These are phyloP conservation scores for Limnodromus scolopaceus DNA, from an alignment of 2,797 vertebrate genomes.

Conservation along the genomic window DNA sequence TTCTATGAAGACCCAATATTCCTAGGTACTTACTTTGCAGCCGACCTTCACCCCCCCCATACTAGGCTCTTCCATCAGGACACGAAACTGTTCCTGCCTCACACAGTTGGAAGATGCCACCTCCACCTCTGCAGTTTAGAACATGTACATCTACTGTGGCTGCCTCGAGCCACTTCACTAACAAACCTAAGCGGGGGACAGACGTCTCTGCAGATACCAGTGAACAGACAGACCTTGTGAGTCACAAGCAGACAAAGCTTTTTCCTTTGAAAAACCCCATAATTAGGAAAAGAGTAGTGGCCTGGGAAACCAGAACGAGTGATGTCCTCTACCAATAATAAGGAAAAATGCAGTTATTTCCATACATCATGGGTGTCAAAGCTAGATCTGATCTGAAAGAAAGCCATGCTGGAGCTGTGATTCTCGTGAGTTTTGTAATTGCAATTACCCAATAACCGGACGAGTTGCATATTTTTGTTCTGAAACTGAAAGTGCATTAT, in stretches of 20 bases:
- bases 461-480: neutral
- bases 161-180: neutral
- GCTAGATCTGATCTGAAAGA: neutral
- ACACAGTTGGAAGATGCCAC: accelerated
- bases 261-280: neutral
- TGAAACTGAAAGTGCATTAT: neutral
- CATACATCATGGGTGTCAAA: neutral
- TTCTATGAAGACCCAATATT: neutral
- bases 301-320: neutral
- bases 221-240: neutral
- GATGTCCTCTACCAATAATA: neutral
- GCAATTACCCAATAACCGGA: neutral
- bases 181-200: neutral
- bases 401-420: neutral
- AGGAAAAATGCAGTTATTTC: neutral
- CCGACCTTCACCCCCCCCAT: accelerated
- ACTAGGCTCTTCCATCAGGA: too few relatives aligned
- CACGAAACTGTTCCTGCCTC: neutral
- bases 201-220: neutral
- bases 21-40: neutral
- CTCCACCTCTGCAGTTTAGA: neutral
- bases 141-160: accelerated
- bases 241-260: neutral
- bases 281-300: neutral
- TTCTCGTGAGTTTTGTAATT: neutral